phyloP scores from a whole-genome alignment of 2,797 vertebrate genomes.

The Oreochromis mossambicus region DNA sequence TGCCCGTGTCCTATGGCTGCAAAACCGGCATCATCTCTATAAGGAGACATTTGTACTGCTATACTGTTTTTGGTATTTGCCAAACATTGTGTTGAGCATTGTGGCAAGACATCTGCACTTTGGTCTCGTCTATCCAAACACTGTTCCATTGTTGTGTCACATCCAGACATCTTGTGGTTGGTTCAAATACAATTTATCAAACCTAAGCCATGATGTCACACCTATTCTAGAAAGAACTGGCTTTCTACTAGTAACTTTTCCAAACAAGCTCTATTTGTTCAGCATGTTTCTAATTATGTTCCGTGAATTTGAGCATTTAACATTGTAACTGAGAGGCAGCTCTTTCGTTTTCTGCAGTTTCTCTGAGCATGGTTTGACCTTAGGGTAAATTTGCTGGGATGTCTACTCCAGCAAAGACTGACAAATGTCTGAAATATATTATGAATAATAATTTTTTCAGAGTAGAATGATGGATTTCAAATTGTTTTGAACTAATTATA shows the following conservation, averaged over 20 bases:
- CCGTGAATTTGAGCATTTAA: background rate
- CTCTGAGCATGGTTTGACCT: background rate
- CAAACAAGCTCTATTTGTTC: background rate
- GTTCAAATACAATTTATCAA: background rate
- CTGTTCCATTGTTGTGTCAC: background rate
- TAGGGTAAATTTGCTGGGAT: background rate
- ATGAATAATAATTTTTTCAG: background rate
- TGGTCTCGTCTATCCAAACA: background rate
- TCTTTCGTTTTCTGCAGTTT: background rate
- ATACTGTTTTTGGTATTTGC: background rate
- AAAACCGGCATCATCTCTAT: background rate
- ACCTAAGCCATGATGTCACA: background rate
- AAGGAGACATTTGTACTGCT: background rate
- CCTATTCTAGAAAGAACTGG: background rate
- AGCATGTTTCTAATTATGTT: background rate
- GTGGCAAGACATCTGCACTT: background rate
- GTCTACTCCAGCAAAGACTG: background rate
- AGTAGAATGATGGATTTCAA: too few relatives aligned
- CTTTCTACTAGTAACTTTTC: background rate
- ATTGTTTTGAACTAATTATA: too few relatives aligned
- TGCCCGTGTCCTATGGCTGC: background rate
- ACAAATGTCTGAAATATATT: background rate
- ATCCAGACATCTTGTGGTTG: background rate
- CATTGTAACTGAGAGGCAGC: background rate
- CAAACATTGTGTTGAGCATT: background rate